Evolutionary conservation across 2,888 invertebrate species (phyloP).

Genomic region (Lamellibrachia satsuma): DNA sequence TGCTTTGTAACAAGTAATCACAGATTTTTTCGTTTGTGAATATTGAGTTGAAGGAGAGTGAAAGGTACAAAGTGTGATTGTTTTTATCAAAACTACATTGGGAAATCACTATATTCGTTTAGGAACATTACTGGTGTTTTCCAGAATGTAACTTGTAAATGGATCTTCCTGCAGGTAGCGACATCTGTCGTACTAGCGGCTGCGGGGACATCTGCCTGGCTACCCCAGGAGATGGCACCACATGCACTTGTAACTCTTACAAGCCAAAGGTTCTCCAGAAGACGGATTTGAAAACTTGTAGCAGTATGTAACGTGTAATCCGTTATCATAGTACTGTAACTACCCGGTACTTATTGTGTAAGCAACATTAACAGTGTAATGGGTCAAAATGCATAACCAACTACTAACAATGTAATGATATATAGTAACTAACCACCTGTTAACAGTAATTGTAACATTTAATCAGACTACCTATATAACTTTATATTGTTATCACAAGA

Average conservation of each 20-base stretch:
- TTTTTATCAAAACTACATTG: too few relatives aligned
- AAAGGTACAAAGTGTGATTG: neutral
- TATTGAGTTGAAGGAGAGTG: neutral
- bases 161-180: conserved; percentile 28
- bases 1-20: neutral
- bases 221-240: conserved; percentile 34
- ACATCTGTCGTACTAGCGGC: conserved; percentile 43
- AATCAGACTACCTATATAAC: too few relatives aligned
- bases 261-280: conserved; percentile 46
- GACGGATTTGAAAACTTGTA: neutral
- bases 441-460: too few relatives aligned
- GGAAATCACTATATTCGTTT: neutral
- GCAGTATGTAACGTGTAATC: neutral
- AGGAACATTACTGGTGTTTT: neutral
- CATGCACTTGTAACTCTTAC: conserved; percentile 26
- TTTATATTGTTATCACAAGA: too few relatives aligned
- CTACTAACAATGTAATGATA: too few relatives aligned
- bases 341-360: too few relatives aligned
- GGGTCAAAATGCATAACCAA: too few relatives aligned
- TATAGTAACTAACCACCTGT: too few relatives aligned
- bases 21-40: neutral
- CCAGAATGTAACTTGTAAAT: neutral
- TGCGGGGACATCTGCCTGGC: conserved; percentile 52
- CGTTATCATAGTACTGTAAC: too few relatives aligned
- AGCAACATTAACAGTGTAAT: too few relatives aligned